Evolutionary conservation across 1,140 invertebrate species (phyloP).

Genomic region (Drosophila ohnishii): DNA sequence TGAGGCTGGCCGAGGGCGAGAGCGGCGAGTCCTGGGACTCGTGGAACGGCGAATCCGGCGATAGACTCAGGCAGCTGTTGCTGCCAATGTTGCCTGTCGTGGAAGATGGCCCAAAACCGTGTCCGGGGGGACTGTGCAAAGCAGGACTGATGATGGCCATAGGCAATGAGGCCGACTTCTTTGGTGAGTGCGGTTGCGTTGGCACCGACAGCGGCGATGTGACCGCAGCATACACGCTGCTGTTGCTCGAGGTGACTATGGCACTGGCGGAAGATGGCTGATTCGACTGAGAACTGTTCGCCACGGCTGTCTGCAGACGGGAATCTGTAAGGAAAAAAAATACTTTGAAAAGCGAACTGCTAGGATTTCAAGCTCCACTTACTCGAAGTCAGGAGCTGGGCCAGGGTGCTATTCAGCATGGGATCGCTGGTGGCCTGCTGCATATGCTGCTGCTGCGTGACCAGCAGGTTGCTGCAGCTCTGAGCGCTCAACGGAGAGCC

Average conservation of each 20-base stretch:
- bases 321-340: constrained; percentile 44
- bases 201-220: constrained; percentile 46
- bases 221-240: constrained; percentile 41
- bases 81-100: constrained; percentile 28
- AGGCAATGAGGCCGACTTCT: constrained; percentile 79
- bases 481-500: constrained; percentile 44
- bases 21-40: constrained; percentile 78
- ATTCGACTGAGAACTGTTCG: constrained; percentile 57
- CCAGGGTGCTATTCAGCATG: constrained; percentile 81
- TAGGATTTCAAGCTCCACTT: constrained; percentile 6
- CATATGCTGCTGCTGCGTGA: constrained; percentile 44
- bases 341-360: background rate
- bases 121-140: constrained; percentile 69
- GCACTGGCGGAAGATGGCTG: constrained; percentile 67
- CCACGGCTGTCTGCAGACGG: constrained; percentile 74
- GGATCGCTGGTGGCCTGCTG: constrained; percentile 81
- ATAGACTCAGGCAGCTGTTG: constrained; percentile 62
- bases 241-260: constrained; percentile 51
- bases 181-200: constrained; percentile 72
- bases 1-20: constrained; percentile 83
- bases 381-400: constrained; percentile 74
- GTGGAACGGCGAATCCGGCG: constrained; percentile 78
- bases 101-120: constrained; percentile 41
- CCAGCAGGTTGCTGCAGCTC: constrained; percentile 55
- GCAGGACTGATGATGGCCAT: constrained; percentile 55